Evolutionary conservation across 2,888 invertebrate genomes (phyloP).

Genomic region (Anodontia alba): DNA sequence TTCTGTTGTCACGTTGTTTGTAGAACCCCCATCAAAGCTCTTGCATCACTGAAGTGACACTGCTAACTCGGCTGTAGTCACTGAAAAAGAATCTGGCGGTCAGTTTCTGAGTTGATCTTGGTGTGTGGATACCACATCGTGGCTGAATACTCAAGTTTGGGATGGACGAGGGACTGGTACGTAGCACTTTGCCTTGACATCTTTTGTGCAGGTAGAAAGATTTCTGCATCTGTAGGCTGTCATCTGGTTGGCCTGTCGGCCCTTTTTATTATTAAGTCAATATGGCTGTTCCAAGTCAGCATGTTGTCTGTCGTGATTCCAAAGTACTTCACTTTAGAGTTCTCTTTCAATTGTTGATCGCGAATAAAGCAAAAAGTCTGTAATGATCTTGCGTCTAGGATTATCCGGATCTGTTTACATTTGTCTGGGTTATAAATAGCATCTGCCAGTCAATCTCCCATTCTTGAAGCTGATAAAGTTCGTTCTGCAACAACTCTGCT

Average conservation of each 20-base stretch:
- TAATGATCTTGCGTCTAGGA: not conserved
- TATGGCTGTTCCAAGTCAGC: not conserved
- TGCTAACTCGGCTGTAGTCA: constrained; percentile 1
- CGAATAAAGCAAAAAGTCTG: not conserved
- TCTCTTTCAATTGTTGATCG: not conserved
- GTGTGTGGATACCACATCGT: not conserved
- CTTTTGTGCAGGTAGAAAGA: not conserved
- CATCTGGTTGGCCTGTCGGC: constrained; percentile 9
- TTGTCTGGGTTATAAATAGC: not conserved
- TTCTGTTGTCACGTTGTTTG: constrained; percentile 5
- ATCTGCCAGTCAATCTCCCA: not conserved
- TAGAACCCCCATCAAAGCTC: not conserved
- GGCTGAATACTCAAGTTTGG: not conserved
- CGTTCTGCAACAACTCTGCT: not conserved
- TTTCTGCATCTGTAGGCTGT: not conserved
- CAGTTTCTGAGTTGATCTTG: not conserved
- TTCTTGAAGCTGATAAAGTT: not conserved
- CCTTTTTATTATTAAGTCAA: not conserved
- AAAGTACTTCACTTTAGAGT: not conserved
- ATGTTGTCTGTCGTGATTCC: not conserved
- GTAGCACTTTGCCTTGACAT: not conserved
- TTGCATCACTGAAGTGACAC: not conserved
- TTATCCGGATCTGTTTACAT: not conserved
- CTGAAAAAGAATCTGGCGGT: not conserved
- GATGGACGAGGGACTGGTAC: not conserved